Evolutionary conservation across 2,113 vertebrate genomes (phyloP).

Genomic region (Dasyornis broadbenti): DNA sequence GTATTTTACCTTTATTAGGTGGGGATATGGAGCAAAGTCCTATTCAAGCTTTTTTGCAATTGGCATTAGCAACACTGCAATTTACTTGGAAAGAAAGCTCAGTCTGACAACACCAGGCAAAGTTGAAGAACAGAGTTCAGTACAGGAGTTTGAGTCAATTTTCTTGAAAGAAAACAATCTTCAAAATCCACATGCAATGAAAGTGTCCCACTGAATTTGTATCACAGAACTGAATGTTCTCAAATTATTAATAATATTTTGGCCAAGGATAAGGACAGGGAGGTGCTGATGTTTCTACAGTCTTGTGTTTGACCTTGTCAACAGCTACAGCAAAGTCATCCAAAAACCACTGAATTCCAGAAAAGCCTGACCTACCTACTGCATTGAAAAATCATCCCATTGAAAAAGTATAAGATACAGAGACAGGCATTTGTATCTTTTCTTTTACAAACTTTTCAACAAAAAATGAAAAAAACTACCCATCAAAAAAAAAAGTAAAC

Average conservation of each 20-base stretch:
- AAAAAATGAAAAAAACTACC: not conserved
- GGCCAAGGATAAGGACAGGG: not conserved
- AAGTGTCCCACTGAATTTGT: not conserved
- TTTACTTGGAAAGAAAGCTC: not conserved
- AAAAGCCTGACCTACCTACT: slow-evolving; percentile 4
- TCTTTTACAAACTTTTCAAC: not conserved
- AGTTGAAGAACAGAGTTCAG: not conserved
- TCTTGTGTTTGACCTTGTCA: slow-evolving; percentile 29
- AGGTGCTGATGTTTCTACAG: slow-evolving; percentile 18
- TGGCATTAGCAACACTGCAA: not conserved
- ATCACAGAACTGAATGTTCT: not conserved
- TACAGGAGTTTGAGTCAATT: not conserved
- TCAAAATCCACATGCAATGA: not conserved
- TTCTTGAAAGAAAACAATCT: not conserved
- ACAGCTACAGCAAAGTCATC: slow-evolving; percentile 41
- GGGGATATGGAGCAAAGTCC: not conserved
- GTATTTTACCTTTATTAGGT: not conserved
- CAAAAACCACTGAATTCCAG: slow-evolving; percentile 30
- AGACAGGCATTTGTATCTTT: not conserved
- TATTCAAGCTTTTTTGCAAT: not conserved
- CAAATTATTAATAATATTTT: slow-evolving; percentile 20
- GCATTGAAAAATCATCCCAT: not conserved
- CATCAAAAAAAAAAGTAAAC: not conserved
- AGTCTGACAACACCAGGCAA: not conserved
- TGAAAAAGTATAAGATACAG: not conserved